Base-by-base conservation (phyloP, 2,888 invertebrate species). In the Palloptera scutellata region DNA sequence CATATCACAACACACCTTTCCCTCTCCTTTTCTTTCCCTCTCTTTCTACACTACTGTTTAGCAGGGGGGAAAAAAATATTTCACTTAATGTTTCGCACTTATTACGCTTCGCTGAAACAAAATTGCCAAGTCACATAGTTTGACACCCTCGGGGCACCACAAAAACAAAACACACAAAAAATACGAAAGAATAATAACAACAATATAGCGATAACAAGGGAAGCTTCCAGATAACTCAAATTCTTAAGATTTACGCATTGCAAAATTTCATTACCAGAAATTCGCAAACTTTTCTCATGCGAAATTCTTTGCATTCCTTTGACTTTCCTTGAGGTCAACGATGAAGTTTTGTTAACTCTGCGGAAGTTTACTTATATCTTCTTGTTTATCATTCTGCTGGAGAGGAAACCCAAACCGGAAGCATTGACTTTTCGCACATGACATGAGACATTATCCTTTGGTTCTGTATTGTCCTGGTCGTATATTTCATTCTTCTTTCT, bases 101-200 rank as follows among this genome's bases (percentile, higher is more conserved):
- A 75, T 71, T 73, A 70, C 75, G 73, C 73, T 74, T 72, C 71
- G 71, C 59, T 73, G 70, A 74, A 73, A 73, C 45, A 62, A 75
- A 75, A 74, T 73, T 75, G 75, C 76, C 71, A 73, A 76, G 75
- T 76, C 75, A 76, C 73, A 75, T 74, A 74, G 72, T 74, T 73
- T 72, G 70, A 74, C 74, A 74, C 74, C 74, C 74, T 68, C 68
- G 66, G 73, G 73, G 71, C 68, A 69, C 72, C 72, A 64, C 55
- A 70, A 69, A 68, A 55, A 55, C 43, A 66, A 9, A 45, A 1
- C 55, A 19, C 51, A 63, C 53, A 55, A 64, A n/a, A 8, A 48
- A 48, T n/a, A 48, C 2, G 2, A 15, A n/a, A n/a, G 48, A 48
- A 48, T n/a, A 48, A 48, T 48, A 15, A n/a, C 48, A 15, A 48